These are phyloP conservation scores for Elgonia sp. DNA, from an alignment of 2,888 invertebrate species.

Conservation along the genomic window DNA sequence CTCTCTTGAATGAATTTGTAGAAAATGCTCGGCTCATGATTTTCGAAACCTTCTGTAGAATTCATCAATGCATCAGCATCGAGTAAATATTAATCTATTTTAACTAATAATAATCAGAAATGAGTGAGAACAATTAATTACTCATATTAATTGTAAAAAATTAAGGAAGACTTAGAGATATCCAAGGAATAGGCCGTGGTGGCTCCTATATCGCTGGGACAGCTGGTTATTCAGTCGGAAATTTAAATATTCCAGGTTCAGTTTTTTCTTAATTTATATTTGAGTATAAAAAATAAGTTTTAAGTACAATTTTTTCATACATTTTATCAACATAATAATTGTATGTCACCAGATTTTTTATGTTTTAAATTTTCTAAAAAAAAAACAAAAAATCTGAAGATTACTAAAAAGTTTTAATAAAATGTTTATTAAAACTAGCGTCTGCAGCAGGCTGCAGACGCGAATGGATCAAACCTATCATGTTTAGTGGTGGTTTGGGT, in stretches of 20 bases:
- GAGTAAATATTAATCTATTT: constrained; percentile 87
- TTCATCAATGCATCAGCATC: constrained; percentile 99
- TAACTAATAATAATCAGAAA: too few species aligned
- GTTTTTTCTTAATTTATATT: too few species aligned
- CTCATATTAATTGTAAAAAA: too few species aligned
- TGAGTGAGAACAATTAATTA: too few species aligned
- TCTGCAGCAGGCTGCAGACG: constrained; percentile 91
- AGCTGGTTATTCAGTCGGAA: constrained; percentile 98
- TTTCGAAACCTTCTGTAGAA: constrained; percentile 99
- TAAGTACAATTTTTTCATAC: too few species aligned
- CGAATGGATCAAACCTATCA: constrained; percentile 99
- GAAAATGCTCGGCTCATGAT: constrained; percentile 99
- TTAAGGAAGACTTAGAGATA: constrained; percentile 97
- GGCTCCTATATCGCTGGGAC: constrained; percentile 98
- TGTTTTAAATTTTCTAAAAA: too few species aligned
- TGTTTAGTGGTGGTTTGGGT: constrained; percentile 99
- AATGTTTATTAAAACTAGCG: too few species aligned
- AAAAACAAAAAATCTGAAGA: too few species aligned
- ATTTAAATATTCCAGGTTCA: constrained; percentile 94
- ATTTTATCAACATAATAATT: too few species aligned
- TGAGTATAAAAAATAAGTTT: too few species aligned
- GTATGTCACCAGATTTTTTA: too few species aligned
- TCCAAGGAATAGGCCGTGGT: constrained; percentile 97
- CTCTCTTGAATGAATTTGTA: constrained; percentile 84
- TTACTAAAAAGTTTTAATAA: too few species aligned